Conservation (phyloP, 1,140 invertebrate genomes). For the Riptortus pedestris region DNA sequence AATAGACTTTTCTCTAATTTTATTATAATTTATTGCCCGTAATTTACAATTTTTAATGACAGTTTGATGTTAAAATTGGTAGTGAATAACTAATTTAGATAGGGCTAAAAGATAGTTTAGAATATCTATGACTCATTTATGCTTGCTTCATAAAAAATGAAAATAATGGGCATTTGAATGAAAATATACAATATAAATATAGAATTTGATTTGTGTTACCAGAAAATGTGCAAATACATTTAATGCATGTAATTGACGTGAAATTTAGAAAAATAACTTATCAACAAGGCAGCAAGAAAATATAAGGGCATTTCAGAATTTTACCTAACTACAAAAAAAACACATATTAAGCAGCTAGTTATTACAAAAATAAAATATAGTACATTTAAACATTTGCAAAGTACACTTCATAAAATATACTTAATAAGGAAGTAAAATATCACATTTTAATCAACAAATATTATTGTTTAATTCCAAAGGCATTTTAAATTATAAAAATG, state of each 20-base stretch:
- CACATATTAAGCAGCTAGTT: constrained; percentile 1
- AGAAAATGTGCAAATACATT: neutral
- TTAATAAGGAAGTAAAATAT: constrained; percentile 1
- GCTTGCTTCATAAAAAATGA: constrained; percentile 2
- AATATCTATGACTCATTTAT: too few relatives aligned
- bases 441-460: constrained; percentile 11
- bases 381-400: constrained; percentile 4
- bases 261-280: constrained; percentile 16
- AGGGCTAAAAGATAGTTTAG: too few relatives aligned
- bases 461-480: constrained; percentile 3
- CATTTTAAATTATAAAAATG: neutral
- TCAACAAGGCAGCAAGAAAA: constrained; percentile 7
- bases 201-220: neutral
- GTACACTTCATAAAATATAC: neutral
- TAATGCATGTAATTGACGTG: constrained; percentile 6
- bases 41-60: too few relatives aligned
- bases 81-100: too few relatives aligned
- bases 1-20: too few relatives aligned
- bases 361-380: constrained; percentile 15
- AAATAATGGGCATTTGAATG: constrained; percentile 1
- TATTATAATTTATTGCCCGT: constrained; percentile 6
- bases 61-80: too few relatives aligned
- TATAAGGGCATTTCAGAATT: neutral
- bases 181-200: constrained; percentile 2
- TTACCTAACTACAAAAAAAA: constrained; percentile 5